A percentile compares a stretch with the other conserved stretches of the same genome.
These are phyloP conservation scores for Erebia palarica DNA, from an alignment of 2,888 invertebrate species.

Conservation along the genomic window DNA sequence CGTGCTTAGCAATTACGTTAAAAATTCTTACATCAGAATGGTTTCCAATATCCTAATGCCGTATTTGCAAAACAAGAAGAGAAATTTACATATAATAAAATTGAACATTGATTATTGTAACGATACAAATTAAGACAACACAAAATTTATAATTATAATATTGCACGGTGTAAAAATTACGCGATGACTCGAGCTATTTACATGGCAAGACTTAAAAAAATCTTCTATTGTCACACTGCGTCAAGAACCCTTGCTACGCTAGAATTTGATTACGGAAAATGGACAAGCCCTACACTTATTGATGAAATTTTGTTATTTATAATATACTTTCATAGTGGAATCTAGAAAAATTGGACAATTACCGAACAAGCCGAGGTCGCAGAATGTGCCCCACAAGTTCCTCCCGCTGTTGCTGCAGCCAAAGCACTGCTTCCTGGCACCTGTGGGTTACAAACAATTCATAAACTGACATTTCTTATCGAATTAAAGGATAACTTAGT, in stretches of 20 bases:
- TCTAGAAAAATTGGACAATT: constrained; percentile 51
- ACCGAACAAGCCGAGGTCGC: constrained; percentile 78
- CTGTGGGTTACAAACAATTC: constrained; percentile 46
- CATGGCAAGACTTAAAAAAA: too few relatives aligned
- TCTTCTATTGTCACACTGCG: too few relatives aligned
- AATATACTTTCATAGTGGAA: not conserved
- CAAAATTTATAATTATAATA: not conserved
- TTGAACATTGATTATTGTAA: not conserved
- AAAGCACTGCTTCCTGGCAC: constrained; percentile 78
- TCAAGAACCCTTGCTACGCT: too few relatives aligned
- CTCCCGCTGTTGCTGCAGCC: constrained; percentile 72
- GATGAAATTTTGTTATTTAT: not conserved
- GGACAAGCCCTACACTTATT: not conserved
- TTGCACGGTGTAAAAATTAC: too few relatives aligned
- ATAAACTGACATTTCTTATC: not conserved
- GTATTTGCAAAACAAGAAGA: constrained; percentile 39
- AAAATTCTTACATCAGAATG: constrained; percentile 42
- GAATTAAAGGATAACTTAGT: not conserved
- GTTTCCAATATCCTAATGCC: constrained; percentile 43
- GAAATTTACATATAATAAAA: constrained; percentile 21
- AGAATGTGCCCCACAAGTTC: constrained; percentile 74
- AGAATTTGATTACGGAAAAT: too few relatives aligned
- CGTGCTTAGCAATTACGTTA: constrained; percentile 40
- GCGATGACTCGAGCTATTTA: too few relatives aligned
- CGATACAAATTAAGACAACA: not conserved